Conservation (phyloP, 1,140 invertebrate genomes). For the Drosophila auraria region DNA sequence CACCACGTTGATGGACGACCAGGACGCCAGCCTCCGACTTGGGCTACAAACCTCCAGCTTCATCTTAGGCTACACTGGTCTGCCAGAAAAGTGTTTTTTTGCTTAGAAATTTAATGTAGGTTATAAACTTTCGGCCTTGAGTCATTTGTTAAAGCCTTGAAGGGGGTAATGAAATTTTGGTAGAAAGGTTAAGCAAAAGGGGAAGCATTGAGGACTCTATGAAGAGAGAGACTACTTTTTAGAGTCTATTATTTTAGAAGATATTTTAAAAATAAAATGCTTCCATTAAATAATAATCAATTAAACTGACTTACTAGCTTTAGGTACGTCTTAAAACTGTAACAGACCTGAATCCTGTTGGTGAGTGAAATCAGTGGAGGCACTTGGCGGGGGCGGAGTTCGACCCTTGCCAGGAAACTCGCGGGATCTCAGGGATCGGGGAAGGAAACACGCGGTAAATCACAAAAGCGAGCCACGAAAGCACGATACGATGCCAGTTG, state of each 20-base stretch:
- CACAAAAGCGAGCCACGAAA: conserved; percentile 76
- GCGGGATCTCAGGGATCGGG: not conserved
- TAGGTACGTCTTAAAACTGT: no score
- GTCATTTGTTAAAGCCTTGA: not conserved
- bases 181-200: not conserved
- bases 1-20: conserved; percentile 75
- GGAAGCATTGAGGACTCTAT: no score
- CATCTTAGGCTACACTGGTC: conserved; percentile 11
- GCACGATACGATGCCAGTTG: conserved; percentile 31
- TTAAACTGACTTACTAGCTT: not conserved
- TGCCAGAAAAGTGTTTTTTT: not conserved
- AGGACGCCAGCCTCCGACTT: conserved; percentile 28
- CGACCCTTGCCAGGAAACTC: conserved; percentile 18
- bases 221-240: not conserved
- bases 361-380: conserved; percentile 9
- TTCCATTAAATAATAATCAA: no score
- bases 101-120: not conserved
- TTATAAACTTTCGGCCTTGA: conserved; percentile 9
- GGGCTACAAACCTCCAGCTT: conserved; percentile 3
- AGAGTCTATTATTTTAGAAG: no score
- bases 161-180: not conserved
- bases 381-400: conserved; percentile 26
- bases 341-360: not conserved
- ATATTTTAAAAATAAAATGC: no score
- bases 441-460: conserved; percentile 69